Percentiles rank a stretch among this genome's conserved stretches.
phyloP scores from a whole-genome alignment of 2,888 invertebrate species.

The Meiosimyza platycephala region DNA sequence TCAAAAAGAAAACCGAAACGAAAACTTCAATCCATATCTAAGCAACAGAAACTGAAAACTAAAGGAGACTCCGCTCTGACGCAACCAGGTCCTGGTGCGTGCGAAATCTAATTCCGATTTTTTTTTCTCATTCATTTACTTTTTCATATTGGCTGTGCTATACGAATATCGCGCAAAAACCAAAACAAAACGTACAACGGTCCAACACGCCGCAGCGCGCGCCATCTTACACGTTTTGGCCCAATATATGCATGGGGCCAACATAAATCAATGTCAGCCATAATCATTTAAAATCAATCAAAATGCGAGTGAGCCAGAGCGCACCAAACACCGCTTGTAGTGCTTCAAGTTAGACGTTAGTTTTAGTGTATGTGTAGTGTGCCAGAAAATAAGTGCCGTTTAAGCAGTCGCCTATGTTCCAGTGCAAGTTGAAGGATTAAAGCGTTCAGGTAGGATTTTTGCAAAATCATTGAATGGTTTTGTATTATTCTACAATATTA shows the following conservation, averaged over 20 bases:
- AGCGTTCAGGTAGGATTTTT: no score
- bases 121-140: not conserved
- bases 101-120: slow-evolving; percentile 45
- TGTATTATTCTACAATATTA: no score
- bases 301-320: slow-evolving; percentile 58
- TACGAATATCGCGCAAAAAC: not conserved
- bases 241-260: slow-evolving; percentile 61
- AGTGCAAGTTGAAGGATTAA: no score
- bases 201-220: slow-evolving; percentile 36
- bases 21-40: not conserved
- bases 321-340: slow-evolving; percentile 8
- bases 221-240: slow-evolving; percentile 54
- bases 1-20: not conserved
- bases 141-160: slow-evolving; percentile 40
- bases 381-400: no score
- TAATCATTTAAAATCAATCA: slow-evolving; percentile 67
- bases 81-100: slow-evolving; percentile 47
- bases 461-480: no score
- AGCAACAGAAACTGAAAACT: no score
- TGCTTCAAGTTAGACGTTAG: no score
- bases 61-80: slow-evolving; percentile 14
- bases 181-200: not conserved
- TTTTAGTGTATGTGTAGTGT: no score
- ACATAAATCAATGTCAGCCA: slow-evolving; percentile 66
- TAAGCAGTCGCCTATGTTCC: no score